Evolutionary conservation across 1,140 invertebrate genomes (phyloP).

Genomic region (Formica exsecta): DNA sequence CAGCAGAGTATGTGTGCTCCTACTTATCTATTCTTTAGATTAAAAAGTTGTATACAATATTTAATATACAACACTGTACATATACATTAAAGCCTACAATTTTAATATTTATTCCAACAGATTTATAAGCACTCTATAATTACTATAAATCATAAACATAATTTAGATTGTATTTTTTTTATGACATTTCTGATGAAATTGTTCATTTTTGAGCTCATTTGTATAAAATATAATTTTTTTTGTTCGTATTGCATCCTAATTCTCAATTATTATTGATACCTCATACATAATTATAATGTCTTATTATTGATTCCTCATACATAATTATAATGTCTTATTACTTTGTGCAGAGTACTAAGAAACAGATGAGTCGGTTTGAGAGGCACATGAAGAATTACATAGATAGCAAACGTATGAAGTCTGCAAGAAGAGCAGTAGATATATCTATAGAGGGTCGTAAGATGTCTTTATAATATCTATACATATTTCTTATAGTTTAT

Average conservation of each 20-base stretch:
- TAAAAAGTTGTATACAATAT: neutral
- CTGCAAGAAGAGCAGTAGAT: constrained; percentile 93
- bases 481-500: neutral
- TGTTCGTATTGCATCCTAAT: constrained; percentile 37
- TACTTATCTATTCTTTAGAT: neutral
- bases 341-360: constrained; percentile 90
- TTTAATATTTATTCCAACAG: no score
- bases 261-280: neutral
- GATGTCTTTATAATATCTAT: constrained; percentile 92
- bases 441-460: constrained; percentile 98
- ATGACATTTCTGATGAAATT: neutral
- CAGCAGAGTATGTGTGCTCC: constrained; percentile 89
- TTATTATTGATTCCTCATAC: neutral
- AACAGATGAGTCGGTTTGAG: constrained; percentile 94
- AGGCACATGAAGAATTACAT: constrained; percentile 96
- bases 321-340: constrained; percentile 27
- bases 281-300: constrained; percentile 1
- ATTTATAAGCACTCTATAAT: neutral
- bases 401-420: constrained; percentile 93
- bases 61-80: neutral
- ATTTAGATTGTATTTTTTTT: neutral
- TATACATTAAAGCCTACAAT: no score
- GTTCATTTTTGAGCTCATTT: neutral
- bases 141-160: neutral
- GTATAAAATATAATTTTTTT: constrained; percentile 17